Evolutionary conservation across 2,888 invertebrate species (phyloP).

Genomic region (Leptinotarsa haldemani): DNA sequence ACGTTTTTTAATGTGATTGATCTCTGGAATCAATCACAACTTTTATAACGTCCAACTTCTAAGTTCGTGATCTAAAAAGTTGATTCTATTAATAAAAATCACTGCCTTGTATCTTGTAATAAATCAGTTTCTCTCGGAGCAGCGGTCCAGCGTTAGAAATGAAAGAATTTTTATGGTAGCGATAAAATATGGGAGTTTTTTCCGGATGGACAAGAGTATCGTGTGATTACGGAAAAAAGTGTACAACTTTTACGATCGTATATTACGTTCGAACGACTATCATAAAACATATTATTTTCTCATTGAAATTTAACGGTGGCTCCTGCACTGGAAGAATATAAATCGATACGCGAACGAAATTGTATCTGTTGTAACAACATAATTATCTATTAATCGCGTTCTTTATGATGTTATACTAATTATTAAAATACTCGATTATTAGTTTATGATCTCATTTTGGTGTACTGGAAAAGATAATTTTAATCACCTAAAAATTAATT

Average conservation of each 20-base stretch:
- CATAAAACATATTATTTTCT: slow-evolving; percentile 19
- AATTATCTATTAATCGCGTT: background rate
- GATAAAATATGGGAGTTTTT: slow-evolving; percentile 42
- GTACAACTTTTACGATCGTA: slow-evolving; percentile 27
- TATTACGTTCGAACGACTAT: slow-evolving; percentile 19
- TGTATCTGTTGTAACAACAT: background rate
- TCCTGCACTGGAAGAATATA: background rate
- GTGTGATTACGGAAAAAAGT: slow-evolving; percentile 24
- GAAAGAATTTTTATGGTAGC: slow-evolving; percentile 41
- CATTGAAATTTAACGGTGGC: slow-evolving; percentile 7
- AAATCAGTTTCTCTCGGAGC: slow-evolving; percentile 44
- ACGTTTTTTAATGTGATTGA: slow-evolving; percentile 31
- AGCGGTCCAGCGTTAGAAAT: slow-evolving; percentile 29
- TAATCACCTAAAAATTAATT: no score
- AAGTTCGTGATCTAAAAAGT: slow-evolving; percentile 41
- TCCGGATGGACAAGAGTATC: slow-evolving; percentile 29
- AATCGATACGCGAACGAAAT: slow-evolving; percentile 2
- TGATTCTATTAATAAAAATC: slow-evolving; percentile 46
- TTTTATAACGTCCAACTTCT: slow-evolving; percentile 31
- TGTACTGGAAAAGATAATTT: no score
- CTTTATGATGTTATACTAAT: background rate
- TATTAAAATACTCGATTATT: background rate
- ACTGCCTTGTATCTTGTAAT: slow-evolving; percentile 39
- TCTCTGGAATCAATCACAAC: slow-evolving; percentile 40
- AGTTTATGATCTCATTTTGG: background rate